These are phyloP conservation scores for Tinea pellionella DNA, from an alignment of 2,888 invertebrate species.

Conservation along the genomic window DNA sequence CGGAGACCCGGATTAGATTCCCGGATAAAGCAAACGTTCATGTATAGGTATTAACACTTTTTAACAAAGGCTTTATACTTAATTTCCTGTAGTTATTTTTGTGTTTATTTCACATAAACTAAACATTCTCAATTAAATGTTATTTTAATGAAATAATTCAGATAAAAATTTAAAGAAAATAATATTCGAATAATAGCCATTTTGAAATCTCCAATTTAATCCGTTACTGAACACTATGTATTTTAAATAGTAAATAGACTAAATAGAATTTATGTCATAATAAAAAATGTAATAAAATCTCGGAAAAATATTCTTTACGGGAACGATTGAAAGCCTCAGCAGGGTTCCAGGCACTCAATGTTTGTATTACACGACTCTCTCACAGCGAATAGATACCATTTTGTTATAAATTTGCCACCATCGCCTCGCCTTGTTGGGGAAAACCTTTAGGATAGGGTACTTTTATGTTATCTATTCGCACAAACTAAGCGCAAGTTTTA, in stretches of 20 bases:
- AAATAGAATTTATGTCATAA: neutral
- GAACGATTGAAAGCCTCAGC: conserved; percentile 6
- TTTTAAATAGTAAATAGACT: neutral
- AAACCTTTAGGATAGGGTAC: neutral
- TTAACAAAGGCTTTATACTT: too few relatives aligned
- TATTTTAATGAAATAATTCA: too few relatives aligned
- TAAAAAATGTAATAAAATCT: neutral
- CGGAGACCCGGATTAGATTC: too few relatives aligned
- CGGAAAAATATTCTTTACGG: neutral
- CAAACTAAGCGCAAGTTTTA: neutral
- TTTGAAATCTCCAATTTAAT: too few relatives aligned
- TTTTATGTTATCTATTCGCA: neutral
- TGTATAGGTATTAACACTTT: too few relatives aligned
- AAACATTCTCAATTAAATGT: too few relatives aligned
- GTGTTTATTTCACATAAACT: too few relatives aligned
- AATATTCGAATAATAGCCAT: too few relatives aligned
- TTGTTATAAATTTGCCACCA: conserved; percentile 11
- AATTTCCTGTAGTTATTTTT: too few relatives aligned
- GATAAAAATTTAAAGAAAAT: too few relatives aligned
- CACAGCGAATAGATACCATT: neutral
- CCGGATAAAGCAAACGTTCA: too few relatives aligned
- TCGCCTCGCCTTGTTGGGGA: conserved; percentile 1
- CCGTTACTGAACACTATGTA: too few relatives aligned
- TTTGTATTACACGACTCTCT: conserved; percentile 3
- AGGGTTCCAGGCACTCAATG: conserved; percentile 8